phyloP scores from a whole-genome alignment of 2,888 invertebrate species.

The Conops quadrifasciatus region DNA sequence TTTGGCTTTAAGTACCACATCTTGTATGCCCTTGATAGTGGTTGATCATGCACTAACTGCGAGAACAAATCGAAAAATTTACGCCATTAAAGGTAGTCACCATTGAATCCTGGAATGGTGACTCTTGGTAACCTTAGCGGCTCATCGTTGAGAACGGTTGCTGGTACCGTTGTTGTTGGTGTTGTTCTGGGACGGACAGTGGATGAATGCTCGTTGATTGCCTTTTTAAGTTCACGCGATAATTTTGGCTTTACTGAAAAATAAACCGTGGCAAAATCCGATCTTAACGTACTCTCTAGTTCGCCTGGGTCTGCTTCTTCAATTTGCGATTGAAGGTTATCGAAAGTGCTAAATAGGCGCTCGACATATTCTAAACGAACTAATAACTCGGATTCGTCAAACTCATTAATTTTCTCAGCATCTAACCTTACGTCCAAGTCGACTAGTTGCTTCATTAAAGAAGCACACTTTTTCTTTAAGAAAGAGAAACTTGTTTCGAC shows the following conservation, averaged over 20 bases:
- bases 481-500: too few species aligned
- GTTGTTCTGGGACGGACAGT: not conserved
- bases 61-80: too few species aligned
- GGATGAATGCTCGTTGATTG: not conserved
- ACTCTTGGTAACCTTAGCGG: too few species aligned
- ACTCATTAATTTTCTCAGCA: not conserved
- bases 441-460: not conserved
- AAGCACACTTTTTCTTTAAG: not conserved
- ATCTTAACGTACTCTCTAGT: not conserved
- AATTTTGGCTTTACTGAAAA: not conserved
- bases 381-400: not conserved
- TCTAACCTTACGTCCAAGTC: not conserved
- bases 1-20: too few species aligned
- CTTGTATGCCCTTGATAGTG: too few species aligned
- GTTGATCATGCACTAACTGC: too few species aligned
- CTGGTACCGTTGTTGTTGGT: too few species aligned
- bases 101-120: too few species aligned
- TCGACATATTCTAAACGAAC: not conserved
- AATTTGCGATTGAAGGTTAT: not conserved
- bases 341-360: not conserved
- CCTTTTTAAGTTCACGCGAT: not conserved
- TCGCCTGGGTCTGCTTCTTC: not conserved
- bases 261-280: not conserved
- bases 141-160: too few species aligned
- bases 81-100: too few species aligned